Evolutionary conservation across 2,113 vertebrate genomes (phyloP).

Genomic region (Candoia aspera): DNA sequence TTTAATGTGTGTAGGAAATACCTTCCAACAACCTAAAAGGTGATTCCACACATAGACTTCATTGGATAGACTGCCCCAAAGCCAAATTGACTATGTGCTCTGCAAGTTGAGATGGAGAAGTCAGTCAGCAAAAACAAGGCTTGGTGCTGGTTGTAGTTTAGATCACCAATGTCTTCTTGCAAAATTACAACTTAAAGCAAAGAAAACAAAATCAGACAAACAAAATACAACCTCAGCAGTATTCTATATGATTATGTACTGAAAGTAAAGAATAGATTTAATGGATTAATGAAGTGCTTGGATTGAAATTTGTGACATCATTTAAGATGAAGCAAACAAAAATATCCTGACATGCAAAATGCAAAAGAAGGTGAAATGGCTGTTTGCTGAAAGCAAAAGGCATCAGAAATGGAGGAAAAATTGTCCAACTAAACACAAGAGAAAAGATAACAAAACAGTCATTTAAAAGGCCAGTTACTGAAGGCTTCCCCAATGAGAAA

Average conservation of each 20-base stretch:
- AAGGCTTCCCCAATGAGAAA: neutral
- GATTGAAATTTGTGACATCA: neutral
- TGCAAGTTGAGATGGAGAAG: neutral
- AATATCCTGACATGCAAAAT: neutral
- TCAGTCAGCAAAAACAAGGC: neutral
- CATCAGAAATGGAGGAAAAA: neutral
- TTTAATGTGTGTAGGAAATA: neutral
- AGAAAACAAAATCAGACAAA: neutral
- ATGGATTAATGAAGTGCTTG: neutral
- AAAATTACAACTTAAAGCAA: neutral
- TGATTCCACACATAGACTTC: neutral
- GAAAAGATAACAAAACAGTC: neutral
- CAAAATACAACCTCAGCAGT: neutral
- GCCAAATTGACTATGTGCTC: neutral
- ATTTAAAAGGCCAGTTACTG: neutral
- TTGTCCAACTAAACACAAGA: neutral
- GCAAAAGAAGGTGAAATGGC: neutral
- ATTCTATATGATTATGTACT: neutral
- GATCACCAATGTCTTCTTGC: neutral
- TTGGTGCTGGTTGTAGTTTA: neutral
- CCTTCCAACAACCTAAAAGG: neutral
- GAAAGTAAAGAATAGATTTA: neutral
- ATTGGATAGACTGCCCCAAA: neutral
- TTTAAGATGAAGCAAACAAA: neutral
- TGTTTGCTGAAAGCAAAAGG: neutral